phyloP scores from a whole-genome alignment of 1,140 invertebrate species.

The Drosophila willistoni region DNA sequence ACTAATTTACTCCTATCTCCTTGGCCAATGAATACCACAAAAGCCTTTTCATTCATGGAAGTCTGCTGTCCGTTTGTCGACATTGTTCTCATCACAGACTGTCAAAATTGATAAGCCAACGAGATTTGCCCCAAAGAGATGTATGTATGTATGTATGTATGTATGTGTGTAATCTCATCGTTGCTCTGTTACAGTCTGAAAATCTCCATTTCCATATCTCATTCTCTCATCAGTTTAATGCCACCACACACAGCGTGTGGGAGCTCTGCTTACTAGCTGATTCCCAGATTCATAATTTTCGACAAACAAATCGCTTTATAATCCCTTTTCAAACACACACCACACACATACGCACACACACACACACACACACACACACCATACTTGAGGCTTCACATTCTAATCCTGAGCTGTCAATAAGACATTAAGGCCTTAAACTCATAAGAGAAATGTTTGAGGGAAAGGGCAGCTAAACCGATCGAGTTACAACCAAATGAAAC shows the following conservation, averaged over 20 bases:
- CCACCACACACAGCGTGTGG: conserved; percentile 71
- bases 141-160: not conserved
- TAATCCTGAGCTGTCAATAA: conserved; percentile 79
- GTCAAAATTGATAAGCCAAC: conserved; percentile 32
- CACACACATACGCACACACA: conserved; percentile 47
- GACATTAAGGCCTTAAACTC: conserved; percentile 69
- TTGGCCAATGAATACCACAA: too few relatives aligned
- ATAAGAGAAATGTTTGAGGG: conserved; percentile 3
- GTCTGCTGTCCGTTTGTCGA: not conserved
- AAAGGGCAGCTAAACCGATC: conserved; percentile 36
- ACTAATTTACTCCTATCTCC: too few relatives aligned
- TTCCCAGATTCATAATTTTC: conserved; percentile 79
- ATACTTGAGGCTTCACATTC: conserved; percentile 64
- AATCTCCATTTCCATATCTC: not conserved
- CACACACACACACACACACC: conserved; percentile 38
- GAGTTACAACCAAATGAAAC: conserved; percentile 50
- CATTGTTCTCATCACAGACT: conserved; percentile 5
- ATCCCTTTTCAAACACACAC: conserved; percentile 78
- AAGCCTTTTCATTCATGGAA: not conserved
- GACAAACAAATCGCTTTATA: conserved; percentile 81
- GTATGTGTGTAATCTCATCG: not conserved
- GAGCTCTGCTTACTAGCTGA: conserved; percentile 47
- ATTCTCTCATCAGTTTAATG: conserved; percentile 16
- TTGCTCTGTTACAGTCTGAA: not conserved
- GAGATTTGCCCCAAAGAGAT: conserved; percentile 29